These are phyloP conservation scores for Spisula subtruncata DNA, from an alignment of 2,888 invertebrate genomes.

Conservation along the genomic window DNA sequence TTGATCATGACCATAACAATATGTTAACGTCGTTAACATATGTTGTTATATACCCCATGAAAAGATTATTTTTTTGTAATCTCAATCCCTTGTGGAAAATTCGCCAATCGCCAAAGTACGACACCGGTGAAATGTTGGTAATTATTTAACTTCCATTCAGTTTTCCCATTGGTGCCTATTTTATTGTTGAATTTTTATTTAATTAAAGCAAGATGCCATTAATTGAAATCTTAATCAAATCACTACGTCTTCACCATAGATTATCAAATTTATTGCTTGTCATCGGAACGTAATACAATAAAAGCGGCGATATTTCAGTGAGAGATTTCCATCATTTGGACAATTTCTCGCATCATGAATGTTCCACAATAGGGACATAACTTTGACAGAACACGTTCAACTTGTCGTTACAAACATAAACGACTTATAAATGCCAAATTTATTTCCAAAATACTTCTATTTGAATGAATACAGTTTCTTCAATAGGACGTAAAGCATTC, in stretches of 20 bases:
- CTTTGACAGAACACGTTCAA: not conserved
- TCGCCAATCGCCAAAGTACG: not conserved
- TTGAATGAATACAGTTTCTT: no score
- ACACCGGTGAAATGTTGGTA: not conserved
- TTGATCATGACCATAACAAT: not conserved
- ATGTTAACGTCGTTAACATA: not conserved
- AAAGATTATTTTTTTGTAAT: not conserved
- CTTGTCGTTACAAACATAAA: not conserved
- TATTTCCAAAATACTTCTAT: not conserved
- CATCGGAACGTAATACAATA: conserved; percentile 3
- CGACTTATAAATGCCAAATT: not conserved
- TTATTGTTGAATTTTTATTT: conserved; percentile 24
- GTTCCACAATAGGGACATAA: not conserved
- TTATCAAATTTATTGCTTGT: not conserved
- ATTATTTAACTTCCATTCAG: conserved; percentile 13
- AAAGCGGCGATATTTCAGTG: not conserved
- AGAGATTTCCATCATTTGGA: not conserved
- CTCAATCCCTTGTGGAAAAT: not conserved
- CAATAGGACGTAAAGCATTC: no score
- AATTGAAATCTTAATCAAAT: conserved; percentile 44
- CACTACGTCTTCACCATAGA: not conserved
- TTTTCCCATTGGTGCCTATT: not conserved
- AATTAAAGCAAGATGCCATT: conserved; percentile 32
- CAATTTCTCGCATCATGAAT: not conserved
- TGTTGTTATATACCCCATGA: not conserved